A percentile compares a stretch with the other conserved stretches of the same genome.
Conservation (phyloP, 2,113 vertebrate genomes). For the Plecotus auritus region DNA sequence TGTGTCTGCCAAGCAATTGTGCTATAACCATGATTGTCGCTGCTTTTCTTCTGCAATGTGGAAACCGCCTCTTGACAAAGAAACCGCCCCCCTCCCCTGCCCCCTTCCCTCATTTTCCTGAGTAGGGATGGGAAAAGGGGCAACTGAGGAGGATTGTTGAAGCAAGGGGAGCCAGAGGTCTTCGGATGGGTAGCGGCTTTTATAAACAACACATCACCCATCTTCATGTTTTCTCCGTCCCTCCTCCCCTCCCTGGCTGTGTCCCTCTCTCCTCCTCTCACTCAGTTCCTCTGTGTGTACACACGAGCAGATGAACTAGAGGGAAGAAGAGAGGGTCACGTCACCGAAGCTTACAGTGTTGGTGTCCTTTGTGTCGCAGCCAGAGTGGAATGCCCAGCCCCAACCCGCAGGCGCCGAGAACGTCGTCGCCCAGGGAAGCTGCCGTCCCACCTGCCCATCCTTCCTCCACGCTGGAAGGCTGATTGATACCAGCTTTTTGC, state of each 20-base stretch:
- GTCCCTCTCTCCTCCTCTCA: neutral
- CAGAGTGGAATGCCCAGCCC: neutral
- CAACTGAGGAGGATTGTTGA: neutral
- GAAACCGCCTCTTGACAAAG: constrained; percentile 34
- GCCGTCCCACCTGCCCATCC: neutral
- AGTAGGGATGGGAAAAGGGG: neutral
- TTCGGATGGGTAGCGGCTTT: neutral
- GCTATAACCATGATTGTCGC: neutral
- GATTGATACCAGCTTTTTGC: neutral
- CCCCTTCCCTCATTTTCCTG: accelerated
- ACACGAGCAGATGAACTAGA: neutral
- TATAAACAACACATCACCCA: neutral
- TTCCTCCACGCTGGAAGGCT: neutral
- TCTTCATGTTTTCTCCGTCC: neutral
- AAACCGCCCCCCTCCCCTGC: neutral
- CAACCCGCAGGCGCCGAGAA: neutral
- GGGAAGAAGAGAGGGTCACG: neutral
- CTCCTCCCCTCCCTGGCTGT: neutral
- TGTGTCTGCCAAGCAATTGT: neutral
- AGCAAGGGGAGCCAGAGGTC: neutral
- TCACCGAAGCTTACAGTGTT: neutral
- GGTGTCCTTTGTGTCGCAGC: neutral
- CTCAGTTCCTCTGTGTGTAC: neutral
- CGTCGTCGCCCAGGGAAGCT: neutral
- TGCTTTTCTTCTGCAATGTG: constrained; percentile 23